A percentile compares a stretch with the other conserved stretches of the same genome.
phyloP scores from a whole-genome alignment of 2,797 vertebrate genomes.

The Chelon auratus region DNA sequence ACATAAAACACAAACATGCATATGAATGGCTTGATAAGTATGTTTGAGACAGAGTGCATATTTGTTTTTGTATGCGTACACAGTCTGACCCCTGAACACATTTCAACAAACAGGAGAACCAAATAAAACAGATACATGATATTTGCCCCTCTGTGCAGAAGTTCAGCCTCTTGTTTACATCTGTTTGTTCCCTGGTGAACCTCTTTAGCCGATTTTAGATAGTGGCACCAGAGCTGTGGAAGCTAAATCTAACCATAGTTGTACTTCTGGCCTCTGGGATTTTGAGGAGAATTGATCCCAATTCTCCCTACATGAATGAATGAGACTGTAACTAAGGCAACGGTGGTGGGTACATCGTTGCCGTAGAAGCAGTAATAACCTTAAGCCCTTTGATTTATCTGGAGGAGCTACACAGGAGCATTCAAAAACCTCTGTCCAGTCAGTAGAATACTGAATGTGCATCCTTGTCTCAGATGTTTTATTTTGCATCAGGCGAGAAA shows the following conservation, averaged over 20 bases:
- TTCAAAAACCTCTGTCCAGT: conserved; percentile 25
- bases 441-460: conserved; percentile 35
- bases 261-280: conserved; percentile 14
- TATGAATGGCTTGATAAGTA: conserved; percentile 11
- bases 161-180: conserved; percentile 8
- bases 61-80: conserved; percentile 12
- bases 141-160: conserved; percentile 11
- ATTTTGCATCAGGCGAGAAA: conserved; percentile 6
- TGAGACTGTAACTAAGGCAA: conserved; percentile 57
- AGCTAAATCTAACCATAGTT: conserved; percentile 17
- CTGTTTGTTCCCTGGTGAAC: conserved; percentile 1
- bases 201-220: conserved; percentile 19
- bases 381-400: conserved; percentile 62
- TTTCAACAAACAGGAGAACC: neutral
- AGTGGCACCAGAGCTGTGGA: neutral
- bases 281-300: conserved; percentile 32
- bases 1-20: conserved; percentile 5
- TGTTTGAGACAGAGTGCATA: neutral
- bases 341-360: conserved; percentile 25
- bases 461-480: conserved; percentile 10
- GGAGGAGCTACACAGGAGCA: conserved; percentile 23
- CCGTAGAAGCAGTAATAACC: conserved; percentile 56
- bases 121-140: conserved; percentile 10
- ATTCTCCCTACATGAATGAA: conserved; percentile 28
- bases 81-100: conserved; percentile 9